phyloP scores from a whole-genome alignment of 2,113 vertebrate genomes.

The Lepisosteus osseus region DNA sequence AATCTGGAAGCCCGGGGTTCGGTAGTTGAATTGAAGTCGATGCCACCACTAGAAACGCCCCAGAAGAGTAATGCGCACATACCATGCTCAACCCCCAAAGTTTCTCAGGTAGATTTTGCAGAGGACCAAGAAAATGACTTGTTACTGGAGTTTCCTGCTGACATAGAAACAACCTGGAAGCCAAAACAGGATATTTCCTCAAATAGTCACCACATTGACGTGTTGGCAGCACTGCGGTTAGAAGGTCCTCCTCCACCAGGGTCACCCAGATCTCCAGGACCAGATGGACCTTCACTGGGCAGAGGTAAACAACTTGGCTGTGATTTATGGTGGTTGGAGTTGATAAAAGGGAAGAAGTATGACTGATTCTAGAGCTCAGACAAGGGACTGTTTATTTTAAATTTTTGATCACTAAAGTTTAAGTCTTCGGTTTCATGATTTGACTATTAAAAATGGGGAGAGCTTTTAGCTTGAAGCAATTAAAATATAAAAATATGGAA shows the following conservation, averaged over 20 bases:
- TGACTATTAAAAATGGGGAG: too few relatives aligned
- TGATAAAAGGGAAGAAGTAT: too few relatives aligned
- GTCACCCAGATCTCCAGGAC: slow-evolving; percentile 2
- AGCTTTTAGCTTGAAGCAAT: too few relatives aligned
- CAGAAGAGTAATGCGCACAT: neutral
- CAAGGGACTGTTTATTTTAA: too few relatives aligned
- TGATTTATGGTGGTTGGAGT: too few relatives aligned
- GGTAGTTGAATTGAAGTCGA: neutral
- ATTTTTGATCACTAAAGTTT: too few relatives aligned
- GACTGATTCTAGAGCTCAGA: too few relatives aligned
- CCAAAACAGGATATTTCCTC: neutral
- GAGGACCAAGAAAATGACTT: slow-evolving; percentile 9
- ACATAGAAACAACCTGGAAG: neutral
- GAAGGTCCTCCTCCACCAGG: neutral
- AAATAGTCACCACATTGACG: neutral
- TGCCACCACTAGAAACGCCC: too few relatives aligned
- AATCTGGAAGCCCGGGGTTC: neutral
- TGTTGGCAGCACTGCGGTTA: neutral
- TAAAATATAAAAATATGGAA: too few relatives aligned
- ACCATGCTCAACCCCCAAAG: neutral
- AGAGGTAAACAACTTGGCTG: neutral
- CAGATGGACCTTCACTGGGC: neutral
- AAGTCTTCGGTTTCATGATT: too few relatives aligned
- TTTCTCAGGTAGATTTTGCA: neutral
- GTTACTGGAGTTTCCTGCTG: neutral